Evolutionary conservation across 2,888 invertebrate species (phyloP), one percentile per base, ranked within the genome.

Genomic region (Xylophagus ater): DNA sequence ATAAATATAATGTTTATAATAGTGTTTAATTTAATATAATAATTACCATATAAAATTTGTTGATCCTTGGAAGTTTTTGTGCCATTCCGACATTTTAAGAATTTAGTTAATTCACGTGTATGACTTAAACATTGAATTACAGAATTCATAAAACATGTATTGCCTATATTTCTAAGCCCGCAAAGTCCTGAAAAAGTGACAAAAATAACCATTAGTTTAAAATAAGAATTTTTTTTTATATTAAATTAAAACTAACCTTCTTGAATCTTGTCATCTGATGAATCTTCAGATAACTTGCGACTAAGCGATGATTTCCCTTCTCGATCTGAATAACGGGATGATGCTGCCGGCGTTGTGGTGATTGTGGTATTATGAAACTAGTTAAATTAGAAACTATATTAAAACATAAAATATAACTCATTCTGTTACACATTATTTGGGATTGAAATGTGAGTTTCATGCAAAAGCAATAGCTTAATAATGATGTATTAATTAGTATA

Each of bases 111-210:
- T 51, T 66, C 66, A 47, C 52, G 56, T 33, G 65, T 65, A 47
- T 66, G 64, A 50, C 64, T 62, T 45, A 65, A 53, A 43, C 66
- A 66, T 53, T 65, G 65, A 34, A 65, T 61, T 40, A 65, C 59
- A 40, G 65, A 66, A 52, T 65, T 65, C 65, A 66, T 64, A 46
- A 64, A 65, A 49, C 66, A 65, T 42, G 65, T 65, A 69, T 92
- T 92, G 51, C 92, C 92, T 58, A 92, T 87, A 69, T 93, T 93
- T 53, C 84, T 74, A 42, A 93, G 74, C n/a, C 92, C 92, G 62
- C 86, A 84, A 45, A 88, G 68, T 53, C 81, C 81, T 72, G 67
- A 47, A 59, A 47, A 6, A 17, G 37, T 4, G 29, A 24, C 37
- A 20, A 26, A 21, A n/a, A 34, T 24, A 34, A n/a, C n/a, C n/a